Evolutionary conservation across 2,113 vertebrate species (phyloP).

Genomic region (Alces alces): DNA sequence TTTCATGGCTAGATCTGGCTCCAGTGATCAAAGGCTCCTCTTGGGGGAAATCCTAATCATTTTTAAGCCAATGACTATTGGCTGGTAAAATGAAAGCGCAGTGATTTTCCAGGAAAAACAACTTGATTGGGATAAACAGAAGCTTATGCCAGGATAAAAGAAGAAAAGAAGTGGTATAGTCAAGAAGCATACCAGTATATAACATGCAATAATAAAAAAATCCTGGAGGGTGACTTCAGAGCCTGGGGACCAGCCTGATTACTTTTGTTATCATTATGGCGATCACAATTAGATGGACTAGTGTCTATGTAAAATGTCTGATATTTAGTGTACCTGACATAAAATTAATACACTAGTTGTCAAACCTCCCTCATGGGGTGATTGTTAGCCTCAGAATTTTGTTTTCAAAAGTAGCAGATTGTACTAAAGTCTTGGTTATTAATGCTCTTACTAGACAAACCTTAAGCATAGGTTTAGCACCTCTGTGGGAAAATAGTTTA

Average conservation of each 20-base stretch:
- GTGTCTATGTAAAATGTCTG: not conserved
- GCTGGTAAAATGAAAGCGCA: not conserved
- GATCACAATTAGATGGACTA: not conserved
- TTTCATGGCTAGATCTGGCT: slow-evolving; percentile 20
- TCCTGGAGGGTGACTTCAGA: not conserved
- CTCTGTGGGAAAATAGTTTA: not conserved
- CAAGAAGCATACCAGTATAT: not conserved
- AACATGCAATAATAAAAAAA: not conserved
- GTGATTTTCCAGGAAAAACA: not conserved
- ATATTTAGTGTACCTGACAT: not conserved
- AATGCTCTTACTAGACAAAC: not conserved
- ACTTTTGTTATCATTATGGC: not conserved
- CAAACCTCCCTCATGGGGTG: not conserved
- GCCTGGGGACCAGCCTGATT: not conserved
- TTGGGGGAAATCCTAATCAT: slow-evolving; percentile 38
- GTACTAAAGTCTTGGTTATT: not conserved
- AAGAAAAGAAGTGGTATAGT: not conserved
- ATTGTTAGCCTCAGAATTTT: not conserved
- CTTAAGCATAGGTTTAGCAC: not conserved
- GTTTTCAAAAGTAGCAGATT: not conserved
- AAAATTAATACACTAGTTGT: not conserved
- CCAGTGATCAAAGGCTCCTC: slow-evolving; percentile 32
- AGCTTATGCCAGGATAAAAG: not conserved
- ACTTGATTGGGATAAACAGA: not conserved
- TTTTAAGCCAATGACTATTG: slow-evolving; percentile 29